Conservation (phyloP, 2,888 invertebrate species). For the Hypselothyrea guttata region DNA sequence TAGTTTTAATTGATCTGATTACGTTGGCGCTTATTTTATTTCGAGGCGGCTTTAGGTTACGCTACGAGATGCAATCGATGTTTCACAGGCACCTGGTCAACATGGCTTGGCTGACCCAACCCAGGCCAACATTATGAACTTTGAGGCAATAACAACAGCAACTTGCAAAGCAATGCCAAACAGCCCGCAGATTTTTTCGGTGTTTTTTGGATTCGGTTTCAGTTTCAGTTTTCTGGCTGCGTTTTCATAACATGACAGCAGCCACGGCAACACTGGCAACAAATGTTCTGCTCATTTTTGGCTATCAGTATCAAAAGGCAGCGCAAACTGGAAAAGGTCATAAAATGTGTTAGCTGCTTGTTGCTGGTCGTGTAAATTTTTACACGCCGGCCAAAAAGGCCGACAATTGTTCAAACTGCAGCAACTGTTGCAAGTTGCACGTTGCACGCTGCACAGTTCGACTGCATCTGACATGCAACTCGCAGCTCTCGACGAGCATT, state of each 20-base stretch:
- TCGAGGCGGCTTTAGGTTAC: constrained; percentile 40
- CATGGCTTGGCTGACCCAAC: constrained; percentile 65
- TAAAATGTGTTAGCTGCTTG: constrained; percentile 68
- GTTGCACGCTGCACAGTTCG: constrained; percentile 44
- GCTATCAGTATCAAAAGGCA: constrained; percentile 62
- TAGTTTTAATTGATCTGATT: constrained; percentile 72
- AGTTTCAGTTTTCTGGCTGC: constrained; percentile 33
- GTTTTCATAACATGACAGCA: constrained; percentile 67
- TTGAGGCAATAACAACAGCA: constrained; percentile 26
- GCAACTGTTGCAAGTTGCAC: constrained; percentile 7
- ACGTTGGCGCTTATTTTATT: constrained; percentile 33
- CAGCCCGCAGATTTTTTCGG: constrained; percentile 57
- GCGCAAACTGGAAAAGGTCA: constrained; percentile 67
- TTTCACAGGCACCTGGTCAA: constrained; percentile 69
- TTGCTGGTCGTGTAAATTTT: constrained; percentile 73
- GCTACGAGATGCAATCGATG: constrained; percentile 54
- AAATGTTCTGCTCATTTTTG: constrained; percentile 65
- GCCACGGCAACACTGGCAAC: constrained; percentile 28
- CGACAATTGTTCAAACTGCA: constrained; percentile 61
- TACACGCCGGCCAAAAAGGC: constrained; percentile 68
- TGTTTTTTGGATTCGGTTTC: constrained; percentile 21
- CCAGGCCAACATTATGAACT: constrained; percentile 61
- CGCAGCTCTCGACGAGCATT: constrained; percentile 79
- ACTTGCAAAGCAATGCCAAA: constrained; percentile 46
- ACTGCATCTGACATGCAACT: constrained; percentile 77